phyloP scores from a whole-genome alignment of 1,140 invertebrate species.

The Hypothenemus hampei region DNA sequence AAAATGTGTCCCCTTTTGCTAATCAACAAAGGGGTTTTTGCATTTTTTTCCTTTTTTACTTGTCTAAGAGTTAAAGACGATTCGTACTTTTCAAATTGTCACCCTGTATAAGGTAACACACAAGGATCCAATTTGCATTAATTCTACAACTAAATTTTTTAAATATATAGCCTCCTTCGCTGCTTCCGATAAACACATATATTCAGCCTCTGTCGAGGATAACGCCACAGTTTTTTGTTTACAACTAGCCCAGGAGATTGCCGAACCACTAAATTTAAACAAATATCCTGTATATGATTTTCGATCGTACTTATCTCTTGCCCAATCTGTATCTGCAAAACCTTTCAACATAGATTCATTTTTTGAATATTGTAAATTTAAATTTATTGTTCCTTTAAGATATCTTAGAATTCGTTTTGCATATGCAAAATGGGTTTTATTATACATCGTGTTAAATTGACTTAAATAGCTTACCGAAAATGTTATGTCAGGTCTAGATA shows the following conservation, averaged over 20 bases:
- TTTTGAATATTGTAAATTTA: conserved; percentile 2
- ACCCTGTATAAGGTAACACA: too few relatives aligned
- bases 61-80: too few relatives aligned
- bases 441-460: conserved; percentile 37
- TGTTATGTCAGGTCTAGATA: conserved; percentile 44
- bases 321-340: conserved; percentile 46
- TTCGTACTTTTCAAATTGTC: too few relatives aligned
- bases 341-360: conserved; percentile 16
- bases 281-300: conserved; percentile 44
- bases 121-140: too few relatives aligned
- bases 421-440: conserved; percentile 45
- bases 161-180: conserved; percentile 36
- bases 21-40: too few relatives aligned
- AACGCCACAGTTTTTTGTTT: conserved; percentile 43
- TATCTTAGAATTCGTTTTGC: conserved; percentile 46
- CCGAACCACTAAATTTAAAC: conserved; percentile 33
- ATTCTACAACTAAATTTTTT: conserved; percentile 32
- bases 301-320: conserved; percentile 32
- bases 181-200: conserved; percentile 37
- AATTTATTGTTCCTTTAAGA: conserved; percentile 29
- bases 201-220: conserved; percentile 45
- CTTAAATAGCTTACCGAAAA: conserved; percentile 39
- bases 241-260: conserved; percentile 37
- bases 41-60: too few relatives aligned
- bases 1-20: too few relatives aligned